Percentiles rank a stretch among this genome's conserved stretches.
These are phyloP conservation scores for Sericinus montela DNA, from an alignment of 2,888 invertebrate genomes.

Conservation along the genomic window DNA sequence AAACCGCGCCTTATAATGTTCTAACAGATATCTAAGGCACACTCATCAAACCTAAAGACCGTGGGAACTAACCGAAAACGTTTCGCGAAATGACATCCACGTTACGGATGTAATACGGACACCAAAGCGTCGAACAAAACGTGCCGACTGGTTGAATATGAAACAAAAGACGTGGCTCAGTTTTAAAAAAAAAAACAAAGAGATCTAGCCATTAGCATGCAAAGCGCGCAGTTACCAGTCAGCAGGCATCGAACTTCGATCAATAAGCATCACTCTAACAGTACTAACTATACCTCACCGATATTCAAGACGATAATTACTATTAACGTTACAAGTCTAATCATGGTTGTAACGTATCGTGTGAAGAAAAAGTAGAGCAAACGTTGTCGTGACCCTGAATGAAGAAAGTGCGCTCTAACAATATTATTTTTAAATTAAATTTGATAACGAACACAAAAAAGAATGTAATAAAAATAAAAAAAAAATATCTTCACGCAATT, in stretches of 20 bases:
- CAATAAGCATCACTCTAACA: slow-evolving; percentile 38
- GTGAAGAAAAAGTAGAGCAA: slow-evolving; percentile 14
- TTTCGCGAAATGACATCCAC: slow-evolving; percentile 18
- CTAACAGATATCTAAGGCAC: too few relatives aligned
- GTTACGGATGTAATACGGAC: slow-evolving; percentile 2
- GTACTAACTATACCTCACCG: slow-evolving; percentile 28
- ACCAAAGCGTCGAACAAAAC: slow-evolving; percentile 1
- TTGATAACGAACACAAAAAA: too few relatives aligned
- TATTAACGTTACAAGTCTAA: slow-evolving; percentile 16
- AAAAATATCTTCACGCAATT: too few relatives aligned
- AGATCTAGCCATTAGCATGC: slow-evolving; percentile 38
- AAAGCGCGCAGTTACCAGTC: slow-evolving; percentile 33
- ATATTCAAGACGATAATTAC: slow-evolving; percentile 16
- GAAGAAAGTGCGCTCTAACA: background rate
- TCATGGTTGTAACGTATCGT: slow-evolving; percentile 2
- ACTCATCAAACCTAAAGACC: slow-evolving; percentile 3
- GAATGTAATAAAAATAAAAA: too few relatives aligned
- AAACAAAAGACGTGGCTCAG: slow-evolving; percentile 22
- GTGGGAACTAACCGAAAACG: slow-evolving; percentile 12
- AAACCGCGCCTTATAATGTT: too few relatives aligned
- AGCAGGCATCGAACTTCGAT: slow-evolving; percentile 37
- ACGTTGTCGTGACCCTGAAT: background rate
- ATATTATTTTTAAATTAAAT: too few relatives aligned
- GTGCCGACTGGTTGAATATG: slow-evolving; percentile 14
- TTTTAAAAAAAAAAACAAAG: slow-evolving; percentile 18